Conservation (phyloP, 2,797 vertebrate genomes). For the Corythornis leucogaster region DNA sequence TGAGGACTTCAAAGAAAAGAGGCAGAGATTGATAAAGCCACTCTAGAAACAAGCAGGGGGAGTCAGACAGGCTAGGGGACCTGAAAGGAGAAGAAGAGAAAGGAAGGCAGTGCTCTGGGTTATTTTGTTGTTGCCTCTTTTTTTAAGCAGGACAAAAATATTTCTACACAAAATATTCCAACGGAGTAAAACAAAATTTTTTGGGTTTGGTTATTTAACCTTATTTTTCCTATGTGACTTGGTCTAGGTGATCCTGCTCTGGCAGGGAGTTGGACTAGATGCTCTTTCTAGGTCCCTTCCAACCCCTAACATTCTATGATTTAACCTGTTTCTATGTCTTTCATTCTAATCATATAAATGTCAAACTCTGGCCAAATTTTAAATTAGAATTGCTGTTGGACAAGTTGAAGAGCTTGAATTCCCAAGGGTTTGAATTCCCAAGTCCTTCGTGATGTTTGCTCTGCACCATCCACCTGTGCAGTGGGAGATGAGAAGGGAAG, state of each 20-base stretch:
- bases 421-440: not conserved
- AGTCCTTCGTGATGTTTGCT: not conserved
- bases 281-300: too few species aligned
- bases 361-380: not conserved
- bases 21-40: conserved; percentile 20
- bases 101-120: not conserved
- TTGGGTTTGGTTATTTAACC: not conserved
- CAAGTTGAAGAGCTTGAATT: not conserved
- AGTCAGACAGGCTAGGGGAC: not conserved
- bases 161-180: not conserved
- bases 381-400: not conserved
- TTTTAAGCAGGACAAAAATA: not conserved
- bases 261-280: too few species aligned
- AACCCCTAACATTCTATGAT: too few species aligned
- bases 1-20: conserved; percentile 46
- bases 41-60: conserved; percentile 18
- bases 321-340: not conserved
- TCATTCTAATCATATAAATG: not conserved
- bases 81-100: not conserved
- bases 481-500: not conserved
- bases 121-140: not conserved
- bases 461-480: accelerated
- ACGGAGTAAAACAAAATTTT: not conserved
- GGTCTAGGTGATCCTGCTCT: too few species aligned
- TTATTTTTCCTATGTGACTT: not conserved